A percentile compares a stretch with the other conserved stretches of the same genome.
phyloP scores from a whole-genome alignment of 2,888 invertebrate species.

The Digitonthophagus gazella region DNA sequence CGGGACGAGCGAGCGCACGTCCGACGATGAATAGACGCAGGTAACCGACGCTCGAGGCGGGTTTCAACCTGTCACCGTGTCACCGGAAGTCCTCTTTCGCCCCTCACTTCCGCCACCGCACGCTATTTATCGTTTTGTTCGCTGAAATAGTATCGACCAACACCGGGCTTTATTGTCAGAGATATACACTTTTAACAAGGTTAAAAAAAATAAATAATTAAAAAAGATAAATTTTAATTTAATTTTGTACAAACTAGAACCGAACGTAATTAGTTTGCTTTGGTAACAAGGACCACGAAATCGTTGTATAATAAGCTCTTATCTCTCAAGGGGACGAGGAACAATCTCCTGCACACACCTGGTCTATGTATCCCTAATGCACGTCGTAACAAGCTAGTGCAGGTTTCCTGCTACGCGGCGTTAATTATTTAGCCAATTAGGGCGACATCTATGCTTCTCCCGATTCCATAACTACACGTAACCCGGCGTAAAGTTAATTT shows the following conservation, averaged over 20 bases:
- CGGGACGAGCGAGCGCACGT: not conserved
- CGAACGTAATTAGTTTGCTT: not conserved
- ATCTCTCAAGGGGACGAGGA: not conserved
- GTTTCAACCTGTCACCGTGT: not conserved
- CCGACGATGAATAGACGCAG: not conserved
- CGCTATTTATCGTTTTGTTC: not conserved
- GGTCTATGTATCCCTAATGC: not conserved
- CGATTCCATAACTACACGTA: not conserved
- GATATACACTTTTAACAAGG: too few species aligned
- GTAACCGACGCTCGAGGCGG: not conserved
- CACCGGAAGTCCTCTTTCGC: not conserved
- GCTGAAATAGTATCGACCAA: not conserved
- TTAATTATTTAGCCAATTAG: not conserved
- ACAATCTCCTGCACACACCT: not conserved
- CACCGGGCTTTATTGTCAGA: too few species aligned
- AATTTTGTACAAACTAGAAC: too few species aligned
- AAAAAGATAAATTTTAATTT: too few species aligned
- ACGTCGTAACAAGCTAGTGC: not conserved
- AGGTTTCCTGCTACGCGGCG: not conserved
- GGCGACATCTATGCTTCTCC: not conserved
- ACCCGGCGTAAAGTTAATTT: not conserved
- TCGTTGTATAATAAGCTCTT: not conserved
- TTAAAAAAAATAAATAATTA: too few species aligned
- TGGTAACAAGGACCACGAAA: not conserved
- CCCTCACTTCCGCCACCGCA: not conserved